Percentiles rank a stretch among this genome's conserved stretches.
Evolutionary conservation across 2,113 vertebrate species (phyloP).

Genomic region (Salvelinus sp.): DNA sequence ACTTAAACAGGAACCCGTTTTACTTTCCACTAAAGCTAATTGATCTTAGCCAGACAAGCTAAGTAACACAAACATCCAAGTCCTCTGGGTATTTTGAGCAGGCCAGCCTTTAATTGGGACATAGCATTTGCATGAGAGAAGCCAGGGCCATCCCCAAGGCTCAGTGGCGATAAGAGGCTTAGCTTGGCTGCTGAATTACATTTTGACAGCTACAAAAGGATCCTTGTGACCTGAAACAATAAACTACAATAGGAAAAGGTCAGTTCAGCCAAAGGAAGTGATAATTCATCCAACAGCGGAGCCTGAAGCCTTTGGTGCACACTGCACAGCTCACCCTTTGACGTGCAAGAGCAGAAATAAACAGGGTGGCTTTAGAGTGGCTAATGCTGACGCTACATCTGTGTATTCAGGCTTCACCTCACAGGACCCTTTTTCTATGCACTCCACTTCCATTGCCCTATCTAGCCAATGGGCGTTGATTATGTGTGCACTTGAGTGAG

Average conservation of each 20-base stretch:
- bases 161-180: slow-evolving; percentile 18
- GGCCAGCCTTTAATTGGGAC: slow-evolving; percentile 24
- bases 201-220: slow-evolving; percentile 37
- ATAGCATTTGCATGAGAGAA: slow-evolving; percentile 28
- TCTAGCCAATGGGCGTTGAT: not conserved
- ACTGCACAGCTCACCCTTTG: not conserved
- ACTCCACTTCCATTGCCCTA: not conserved
- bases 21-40: slow-evolving; percentile 13
- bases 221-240: slow-evolving; percentile 31
- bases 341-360: not conserved
- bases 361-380: not conserved
- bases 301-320: not conserved
- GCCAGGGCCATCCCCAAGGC: slow-evolving; percentile 5
- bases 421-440: not conserved
- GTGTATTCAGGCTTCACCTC: not conserved
- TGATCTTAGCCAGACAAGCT: slow-evolving; percentile 5
- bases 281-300: slow-evolving; percentile 22
- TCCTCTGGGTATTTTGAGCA: not conserved
- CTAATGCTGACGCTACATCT: not conserved
- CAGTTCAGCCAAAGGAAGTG: slow-evolving; percentile 26
- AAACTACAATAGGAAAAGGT: slow-evolving; percentile 36
- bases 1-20: no score
- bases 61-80: not conserved
- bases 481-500: not conserved
- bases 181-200: slow-evolving; percentile 34